Base-by-base conservation (phyloP, 2,888 invertebrate genomes). In the Microdon myrmicae region DNA sequence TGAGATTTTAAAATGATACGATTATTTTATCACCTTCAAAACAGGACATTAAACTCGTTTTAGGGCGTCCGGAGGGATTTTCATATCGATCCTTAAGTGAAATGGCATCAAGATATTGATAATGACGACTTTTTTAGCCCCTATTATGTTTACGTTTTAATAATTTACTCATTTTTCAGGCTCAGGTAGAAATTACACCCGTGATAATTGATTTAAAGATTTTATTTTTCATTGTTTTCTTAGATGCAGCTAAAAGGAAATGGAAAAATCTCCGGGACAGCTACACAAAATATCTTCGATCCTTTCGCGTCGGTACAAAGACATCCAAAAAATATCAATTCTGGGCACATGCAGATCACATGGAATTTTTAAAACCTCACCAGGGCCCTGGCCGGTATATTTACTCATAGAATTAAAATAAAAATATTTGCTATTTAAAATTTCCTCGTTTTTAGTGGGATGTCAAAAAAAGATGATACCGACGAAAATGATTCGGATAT, bases 231-330 rank as follows among this genome's bases (percentile, higher is more conserved):
- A 28, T 12, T 32, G 16, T 12, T 32, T 19, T 26, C 69, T 12
- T 67, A 79, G 79, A 79, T 61, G 79, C 78, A 19, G 75, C 77
- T 7, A 78, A 79, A 56, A 60, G 78, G 66, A 80, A 79, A 76
- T 79, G 80, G 79, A 80, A 80, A 67, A 79, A 79, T 66, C 67
- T 79, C 16, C 75, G 79, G 13, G 79, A 79, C 72, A 79, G 79
- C 48, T 80, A 79, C 41, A 79, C 79, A 12, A 80, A 80, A 70
- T 79, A 80, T 69, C 72, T 79, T 39, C 76, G 79, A 14, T 79
- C 79, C 0, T 79, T 78, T 69, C 76, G 79, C 1, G 73, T 75
- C n/a, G 79, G 78, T 6, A 76, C 78, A 6, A 79, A 79, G 68
- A 79, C 79, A 0, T 79, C 79, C 7, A 77, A 77, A 59, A 79